Conservation (phyloP, 2,888 invertebrate genomes). For the Drosophila pegasa region DNA sequence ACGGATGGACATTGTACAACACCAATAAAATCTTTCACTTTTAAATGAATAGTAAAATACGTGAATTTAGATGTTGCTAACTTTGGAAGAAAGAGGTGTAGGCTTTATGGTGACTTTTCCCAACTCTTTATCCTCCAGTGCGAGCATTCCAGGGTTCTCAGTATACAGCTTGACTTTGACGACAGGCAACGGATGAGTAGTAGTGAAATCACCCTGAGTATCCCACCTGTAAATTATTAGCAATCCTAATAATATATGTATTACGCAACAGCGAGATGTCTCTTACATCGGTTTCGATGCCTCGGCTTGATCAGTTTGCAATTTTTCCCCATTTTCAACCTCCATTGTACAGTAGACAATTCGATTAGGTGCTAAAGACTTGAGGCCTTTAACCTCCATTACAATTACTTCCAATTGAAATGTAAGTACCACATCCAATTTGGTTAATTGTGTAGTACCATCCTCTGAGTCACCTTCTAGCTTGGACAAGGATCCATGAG, state of each 20-base stretch:
- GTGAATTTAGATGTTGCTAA: slow-evolving; percentile 80
- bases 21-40: too few relatives aligned
- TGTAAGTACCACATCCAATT: slow-evolving; percentile 98
- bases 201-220: slow-evolving; percentile 99
- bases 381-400: slow-evolving; percentile 99
- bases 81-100: slow-evolving; percentile 94
- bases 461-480: slow-evolving; percentile 98
- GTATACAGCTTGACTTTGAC: slow-evolving; percentile 99
- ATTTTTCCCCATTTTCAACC: slow-evolving; percentile 99
- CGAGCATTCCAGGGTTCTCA: slow-evolving; percentile 98
- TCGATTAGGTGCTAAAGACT: slow-evolving; percentile 97
- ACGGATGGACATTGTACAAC: too few relatives aligned
- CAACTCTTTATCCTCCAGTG: slow-evolving; percentile 99
- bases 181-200: slow-evolving; percentile 97
- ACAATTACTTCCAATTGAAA: slow-evolving; percentile 99
- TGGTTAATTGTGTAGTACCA: slow-evolving; percentile 97
- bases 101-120: slow-evolving; percentile 96
- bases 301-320: slow-evolving; percentile 99
- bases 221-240: slow-evolving; percentile 92
- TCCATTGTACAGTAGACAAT: slow-evolving; percentile 99
- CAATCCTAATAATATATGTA: slow-evolving; percentile 5
- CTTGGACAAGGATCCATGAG: slow-evolving; percentile 96
- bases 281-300: slow-evolving; percentile 98
- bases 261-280: not conserved
- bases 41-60: too few relatives aligned